Percentiles rank a stretch among this genome's conserved stretches.
Evolutionary conservation across 2,113 vertebrate species (phyloP).

Genomic region (Macquaria ambigua): DNA sequence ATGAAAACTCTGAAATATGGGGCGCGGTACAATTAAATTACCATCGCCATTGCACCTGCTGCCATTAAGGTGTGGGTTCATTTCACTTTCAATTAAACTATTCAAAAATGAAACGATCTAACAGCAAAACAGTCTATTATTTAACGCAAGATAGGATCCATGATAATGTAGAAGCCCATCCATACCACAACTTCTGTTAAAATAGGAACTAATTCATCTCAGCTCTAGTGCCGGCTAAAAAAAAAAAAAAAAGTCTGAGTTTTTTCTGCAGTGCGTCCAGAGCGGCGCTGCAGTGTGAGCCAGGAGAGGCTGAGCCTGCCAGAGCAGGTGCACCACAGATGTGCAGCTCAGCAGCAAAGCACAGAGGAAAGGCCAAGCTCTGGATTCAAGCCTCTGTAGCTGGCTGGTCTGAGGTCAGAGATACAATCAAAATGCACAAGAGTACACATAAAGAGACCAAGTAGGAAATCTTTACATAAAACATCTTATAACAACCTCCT

Average conservation of each 20-base stretch:
- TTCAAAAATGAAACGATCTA: neutral
- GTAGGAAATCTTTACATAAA: slow-evolving; percentile 22
- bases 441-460: neutral
- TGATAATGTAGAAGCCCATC: neutral
- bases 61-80: neutral
- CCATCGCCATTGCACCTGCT: slow-evolving; percentile 41
- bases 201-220: neutral
- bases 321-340: slow-evolving; percentile 74
- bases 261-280: slow-evolving; percentile 32
- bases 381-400: slow-evolving; percentile 35
- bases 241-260: neutral
- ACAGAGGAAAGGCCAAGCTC: slow-evolving; percentile 17
- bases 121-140: neutral
- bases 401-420: slow-evolving; percentile 21
- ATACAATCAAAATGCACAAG: slow-evolving; percentile 10
- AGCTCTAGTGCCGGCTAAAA: neutral
- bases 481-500: neutral
- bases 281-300: slow-evolving; percentile 13
- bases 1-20: slow-evolving; percentile 17
- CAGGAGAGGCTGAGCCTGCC: slow-evolving; percentile 37
- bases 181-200: neutral
- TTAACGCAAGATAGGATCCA: neutral
- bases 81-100: neutral
- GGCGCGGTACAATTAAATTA: neutral
- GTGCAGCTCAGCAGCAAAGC: slow-evolving; percentile 53